These are phyloP conservation scores for Meloe dianella DNA, from an alignment of 2,888 invertebrate genomes.

Conservation along the genomic window DNA sequence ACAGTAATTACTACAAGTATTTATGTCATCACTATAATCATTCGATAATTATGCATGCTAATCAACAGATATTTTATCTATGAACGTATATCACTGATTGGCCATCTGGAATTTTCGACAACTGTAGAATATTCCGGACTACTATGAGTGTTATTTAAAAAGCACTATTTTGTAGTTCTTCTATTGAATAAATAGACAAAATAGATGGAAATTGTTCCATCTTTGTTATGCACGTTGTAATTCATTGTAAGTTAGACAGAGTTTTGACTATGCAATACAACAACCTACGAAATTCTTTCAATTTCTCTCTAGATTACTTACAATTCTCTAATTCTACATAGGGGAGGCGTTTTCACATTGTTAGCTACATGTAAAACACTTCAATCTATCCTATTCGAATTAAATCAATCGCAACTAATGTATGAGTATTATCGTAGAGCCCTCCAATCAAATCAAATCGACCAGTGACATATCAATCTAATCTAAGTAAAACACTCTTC, in stretches of 20 bases:
- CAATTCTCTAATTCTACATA: not conserved
- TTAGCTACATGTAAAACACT: not conserved
- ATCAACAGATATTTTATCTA: slow-evolving; percentile 26
- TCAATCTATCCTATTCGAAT: slow-evolving; percentile 15
- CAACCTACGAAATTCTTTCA: no score
- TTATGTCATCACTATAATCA: slow-evolving; percentile 23
- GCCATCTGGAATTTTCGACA: slow-evolving; percentile 1
- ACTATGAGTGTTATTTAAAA: no score
- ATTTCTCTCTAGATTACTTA: not conserved
- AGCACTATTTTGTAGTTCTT: no score
- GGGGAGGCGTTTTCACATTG: not conserved
- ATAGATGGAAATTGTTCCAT: no score
- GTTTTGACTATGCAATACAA: no score
- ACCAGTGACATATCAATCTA: slow-evolving; percentile 50
- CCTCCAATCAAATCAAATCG: slow-evolving; percentile 46
- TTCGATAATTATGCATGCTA: slow-evolving; percentile 33
- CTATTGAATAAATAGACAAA: no score
- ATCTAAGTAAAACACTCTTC: slow-evolving; percentile 46
- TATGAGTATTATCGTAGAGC: slow-evolving; percentile 34
- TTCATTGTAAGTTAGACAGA: no score
- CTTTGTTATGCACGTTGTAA: no score
- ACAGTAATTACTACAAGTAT: slow-evolving; percentile 30
- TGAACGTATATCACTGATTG: not conserved
- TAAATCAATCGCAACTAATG: slow-evolving; percentile 39
- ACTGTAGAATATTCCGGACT: not conserved